Evolutionary conservation across 2,888 invertebrate genomes (phyloP), one percentile per base, ranked within the genome.

Genomic region (Peribatodes rhomboidaria): DNA sequence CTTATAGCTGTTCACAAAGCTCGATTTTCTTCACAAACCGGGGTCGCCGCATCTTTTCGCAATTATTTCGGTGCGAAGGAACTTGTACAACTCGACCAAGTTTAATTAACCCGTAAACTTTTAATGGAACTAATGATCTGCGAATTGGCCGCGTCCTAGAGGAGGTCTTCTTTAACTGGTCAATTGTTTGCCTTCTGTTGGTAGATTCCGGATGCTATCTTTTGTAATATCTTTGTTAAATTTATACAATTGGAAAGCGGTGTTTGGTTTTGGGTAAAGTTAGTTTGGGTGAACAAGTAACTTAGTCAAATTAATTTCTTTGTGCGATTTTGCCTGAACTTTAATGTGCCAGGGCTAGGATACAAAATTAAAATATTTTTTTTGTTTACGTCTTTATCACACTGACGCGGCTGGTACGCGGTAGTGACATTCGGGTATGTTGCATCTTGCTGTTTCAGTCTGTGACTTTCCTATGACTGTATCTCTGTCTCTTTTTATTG

Each of bases 51-150:
- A 52, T 60, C 55, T 61, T 57, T 54, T 35, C 33, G 47, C 49
- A 31, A 57, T 58, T 53, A 54, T 54, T 54, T 61, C 22, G 46
- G 46, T 47, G 46, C 54, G 31, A 59, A 49, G 39, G 41, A 61
- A 55, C 27, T 47, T 33, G 31, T 11, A 9, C 18, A 70, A 66
- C 60, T 69, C 62, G 53, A 55, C 60, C 44, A 65, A 71, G 66
- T 70, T 69, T 76, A 78, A 75, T 72, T 76, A 76, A 65, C 75
- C 71, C 71, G 57, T 65, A 67, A 79, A 80, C 73, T 81, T 80
- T 72, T 82, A 80, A 81, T 76, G 70, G 71, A 75, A 69, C 75
- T 78, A 83, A 82, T 82, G 79, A 81, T 78, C 78, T 76, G 76
- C 69, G 72, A 76, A 76, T 73, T 69, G 75, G 47, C 47, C 47